phyloP scores from a whole-genome alignment of 1,140 invertebrate genomes.

The Brachionus koreanus region DNA sequence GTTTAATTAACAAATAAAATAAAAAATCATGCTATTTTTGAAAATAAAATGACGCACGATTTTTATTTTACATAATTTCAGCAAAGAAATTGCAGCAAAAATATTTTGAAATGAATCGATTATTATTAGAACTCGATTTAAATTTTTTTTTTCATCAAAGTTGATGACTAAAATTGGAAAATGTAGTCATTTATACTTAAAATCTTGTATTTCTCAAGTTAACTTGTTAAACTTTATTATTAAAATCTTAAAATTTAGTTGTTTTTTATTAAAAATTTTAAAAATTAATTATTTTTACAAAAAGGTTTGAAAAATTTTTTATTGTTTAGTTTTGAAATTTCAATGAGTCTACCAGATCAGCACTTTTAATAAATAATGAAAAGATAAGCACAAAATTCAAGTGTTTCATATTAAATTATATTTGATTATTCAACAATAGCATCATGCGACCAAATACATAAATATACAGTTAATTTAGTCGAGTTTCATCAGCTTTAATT shows the following conservation, averaged over 20 bases:
- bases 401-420: background rate
- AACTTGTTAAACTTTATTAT: too few species aligned
- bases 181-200: too few species aligned
- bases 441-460: background rate
- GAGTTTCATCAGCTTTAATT: background rate
- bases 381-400: background rate
- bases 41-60: too few species aligned
- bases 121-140: too few species aligned
- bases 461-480: background rate
- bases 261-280: background rate
- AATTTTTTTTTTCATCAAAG: too few species aligned
- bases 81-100: too few species aligned
- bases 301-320: background rate
- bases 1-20: too few species aligned
- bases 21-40: too few species aligned
- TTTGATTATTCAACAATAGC: background rate
- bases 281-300: background rate
- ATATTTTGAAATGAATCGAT: too few species aligned
- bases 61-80: too few species aligned
- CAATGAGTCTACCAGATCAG: background rate
- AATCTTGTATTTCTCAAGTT: too few species aligned
- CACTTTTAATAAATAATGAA: background rate
- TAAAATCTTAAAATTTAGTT: background rate
- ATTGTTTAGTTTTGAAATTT: background rate
- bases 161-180: too few species aligned